phyloP scores from a whole-genome alignment of 2,113 vertebrate genomes.

The Proterorhinus semilunaris region DNA sequence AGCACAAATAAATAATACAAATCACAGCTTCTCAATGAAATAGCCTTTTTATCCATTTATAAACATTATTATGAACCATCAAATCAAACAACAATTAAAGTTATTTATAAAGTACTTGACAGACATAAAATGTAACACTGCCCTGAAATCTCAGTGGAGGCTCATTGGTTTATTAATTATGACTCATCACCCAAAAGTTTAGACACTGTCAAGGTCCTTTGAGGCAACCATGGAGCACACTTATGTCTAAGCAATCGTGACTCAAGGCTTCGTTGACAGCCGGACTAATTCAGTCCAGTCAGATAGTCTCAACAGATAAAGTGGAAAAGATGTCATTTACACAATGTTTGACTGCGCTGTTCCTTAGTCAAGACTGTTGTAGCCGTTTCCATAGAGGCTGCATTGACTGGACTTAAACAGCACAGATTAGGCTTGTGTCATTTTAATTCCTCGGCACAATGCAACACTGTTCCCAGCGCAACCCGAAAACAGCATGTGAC shows the following conservation, averaged over 20 bases:
- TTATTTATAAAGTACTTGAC: too few species aligned
- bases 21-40: too few species aligned
- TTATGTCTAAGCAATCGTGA: neutral
- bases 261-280: conserved; percentile 26
- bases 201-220: neutral
- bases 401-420: conserved; percentile 21
- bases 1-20: too few species aligned
- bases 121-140: too few species aligned
- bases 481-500: conserved; percentile 43
- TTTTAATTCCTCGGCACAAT: conserved; percentile 18
- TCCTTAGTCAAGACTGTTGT: conserved; percentile 23
- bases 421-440: conserved; percentile 35
- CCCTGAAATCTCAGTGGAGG: too few species aligned
- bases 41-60: too few species aligned
- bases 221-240: neutral
- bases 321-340: conserved; percentile 32
- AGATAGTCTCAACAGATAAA: conserved; percentile 22
- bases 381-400: conserved; percentile 28
- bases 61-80: too few species aligned
- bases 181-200: too few species aligned
- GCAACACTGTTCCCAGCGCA: conserved; percentile 13
- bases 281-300: conserved; percentile 12
- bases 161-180: too few species aligned
- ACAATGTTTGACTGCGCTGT: conserved; percentile 11
- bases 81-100: too few species aligned